Evolutionary conservation across 2,113 vertebrate species (phyloP).

Genomic region (Xyliphius kryptos): DNA sequence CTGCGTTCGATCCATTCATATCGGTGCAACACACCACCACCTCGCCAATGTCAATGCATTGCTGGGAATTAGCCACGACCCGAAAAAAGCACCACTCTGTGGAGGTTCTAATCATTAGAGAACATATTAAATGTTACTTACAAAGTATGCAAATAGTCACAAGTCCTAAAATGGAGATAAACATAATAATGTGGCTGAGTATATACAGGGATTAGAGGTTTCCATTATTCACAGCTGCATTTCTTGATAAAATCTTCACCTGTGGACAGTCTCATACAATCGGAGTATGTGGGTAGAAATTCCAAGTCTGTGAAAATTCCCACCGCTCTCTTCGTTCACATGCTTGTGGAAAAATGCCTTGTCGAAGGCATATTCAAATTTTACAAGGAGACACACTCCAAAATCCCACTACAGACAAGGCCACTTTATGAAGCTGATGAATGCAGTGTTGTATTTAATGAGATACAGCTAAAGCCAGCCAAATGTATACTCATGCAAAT

Average conservation of each 20-base stretch:
- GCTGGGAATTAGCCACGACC: too few species aligned
- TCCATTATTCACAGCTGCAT: neutral
- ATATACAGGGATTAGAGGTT: too few species aligned
- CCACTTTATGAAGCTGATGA: conserved; percentile 22
- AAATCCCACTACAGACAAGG: conserved; percentile 10
- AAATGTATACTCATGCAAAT: conserved; percentile 22
- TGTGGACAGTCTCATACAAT: conserved; percentile 27
- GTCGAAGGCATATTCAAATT: conserved; percentile 30
- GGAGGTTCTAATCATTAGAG: too few species aligned
- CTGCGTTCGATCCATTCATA: too few species aligned
- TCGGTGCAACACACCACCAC: too few species aligned
- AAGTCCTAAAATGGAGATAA: too few species aligned
- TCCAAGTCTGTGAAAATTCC: conserved; percentile 21
- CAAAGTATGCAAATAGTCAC: too few species aligned
- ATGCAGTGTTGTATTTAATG: conserved; percentile 25
- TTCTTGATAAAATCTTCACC: neutral
- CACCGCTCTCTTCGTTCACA: conserved; percentile 7
- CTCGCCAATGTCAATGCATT: too few species aligned
- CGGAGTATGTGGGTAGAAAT: conserved; percentile 21
- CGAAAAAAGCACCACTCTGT: too few species aligned
- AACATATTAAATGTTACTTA: too few species aligned
- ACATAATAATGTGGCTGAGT: too few species aligned
- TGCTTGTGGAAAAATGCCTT: conserved; percentile 6
- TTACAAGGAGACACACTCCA: conserved; percentile 15
- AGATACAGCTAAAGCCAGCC: conserved; percentile 16